A percentile compares a stretch with the other conserved stretches of the same genome.
Evolutionary conservation across 92 coral and sea anemone species (phyloP).

Genomic region (Epizoanthus ramosus): DNA sequence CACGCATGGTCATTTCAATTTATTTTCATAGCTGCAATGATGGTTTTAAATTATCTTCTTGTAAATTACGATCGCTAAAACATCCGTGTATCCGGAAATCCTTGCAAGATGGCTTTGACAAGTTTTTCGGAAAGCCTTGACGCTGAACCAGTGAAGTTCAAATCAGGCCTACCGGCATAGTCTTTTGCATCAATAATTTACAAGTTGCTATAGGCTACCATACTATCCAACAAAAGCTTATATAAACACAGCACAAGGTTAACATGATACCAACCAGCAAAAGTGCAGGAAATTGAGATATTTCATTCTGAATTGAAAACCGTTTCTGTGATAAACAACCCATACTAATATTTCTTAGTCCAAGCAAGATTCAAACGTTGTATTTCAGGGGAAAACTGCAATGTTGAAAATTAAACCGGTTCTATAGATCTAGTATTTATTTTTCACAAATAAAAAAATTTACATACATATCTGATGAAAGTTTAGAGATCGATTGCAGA

Average conservation of each 20-base stretch:
- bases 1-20: background rate
- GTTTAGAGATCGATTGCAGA: background rate
- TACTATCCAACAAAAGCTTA: background rate
- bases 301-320: no score
- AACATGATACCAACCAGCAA: no score
- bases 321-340: background rate
- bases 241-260: background rate
- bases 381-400: background rate
- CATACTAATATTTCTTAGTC: background rate
- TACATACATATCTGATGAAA: background rate
- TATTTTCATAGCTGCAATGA: background rate
- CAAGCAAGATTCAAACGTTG: background rate
- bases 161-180: background rate
- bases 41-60: background rate
- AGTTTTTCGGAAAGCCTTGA: background rate
- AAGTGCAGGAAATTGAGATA: no score
- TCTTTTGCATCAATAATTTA: slow-evolving; percentile 22
- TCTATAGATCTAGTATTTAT: slow-evolving; percentile 4
- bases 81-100: background rate
- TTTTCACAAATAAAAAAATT: background rate
- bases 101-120: background rate
- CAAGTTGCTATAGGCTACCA: slow-evolving; percentile 13
- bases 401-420: slow-evolving; percentile 5
- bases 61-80: background rate
- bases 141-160: background rate